phyloP scores from a whole-genome alignment of 2,113 vertebrate species.

The Regulus satrapa region DNA sequence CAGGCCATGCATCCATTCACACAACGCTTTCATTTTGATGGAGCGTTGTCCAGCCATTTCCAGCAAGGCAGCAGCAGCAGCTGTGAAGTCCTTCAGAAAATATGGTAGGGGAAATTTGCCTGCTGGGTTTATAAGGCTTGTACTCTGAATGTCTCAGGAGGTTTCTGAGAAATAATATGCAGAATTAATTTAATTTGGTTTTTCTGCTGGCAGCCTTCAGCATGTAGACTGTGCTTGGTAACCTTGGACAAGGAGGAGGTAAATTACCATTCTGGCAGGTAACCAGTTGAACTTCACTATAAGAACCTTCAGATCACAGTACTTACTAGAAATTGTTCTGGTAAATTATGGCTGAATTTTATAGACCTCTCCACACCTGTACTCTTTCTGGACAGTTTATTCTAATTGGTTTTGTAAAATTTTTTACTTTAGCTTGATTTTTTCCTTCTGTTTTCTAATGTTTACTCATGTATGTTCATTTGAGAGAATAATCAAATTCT shows the following conservation, averaged over 20 bases:
- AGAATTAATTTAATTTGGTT: neutral
- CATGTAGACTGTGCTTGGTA: neutral
- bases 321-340: neutral
- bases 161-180: neutral
- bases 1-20: accelerated
- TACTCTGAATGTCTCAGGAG: neutral
- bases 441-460: neutral
- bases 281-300: neutral
- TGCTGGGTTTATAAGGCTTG: neutral
- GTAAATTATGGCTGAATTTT: neutral
- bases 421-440: neutral
- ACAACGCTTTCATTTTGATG: accelerated
- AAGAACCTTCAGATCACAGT: neutral
- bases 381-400: neutral
- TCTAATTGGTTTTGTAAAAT: neutral
- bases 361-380: neutral
- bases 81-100: neutral
- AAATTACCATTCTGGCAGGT: neutral
- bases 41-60: neutral
- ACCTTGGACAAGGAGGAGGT: neutral
- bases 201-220: neutral
- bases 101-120: neutral
- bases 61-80: neutral
- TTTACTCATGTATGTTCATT: neutral
- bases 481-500: neutral